Percentiles rank a stretch among this genome's conserved stretches.
Evolutionary conservation across 2,797 vertebrate species (phyloP).

Genomic region (Chromobotia macracanthus): DNA sequence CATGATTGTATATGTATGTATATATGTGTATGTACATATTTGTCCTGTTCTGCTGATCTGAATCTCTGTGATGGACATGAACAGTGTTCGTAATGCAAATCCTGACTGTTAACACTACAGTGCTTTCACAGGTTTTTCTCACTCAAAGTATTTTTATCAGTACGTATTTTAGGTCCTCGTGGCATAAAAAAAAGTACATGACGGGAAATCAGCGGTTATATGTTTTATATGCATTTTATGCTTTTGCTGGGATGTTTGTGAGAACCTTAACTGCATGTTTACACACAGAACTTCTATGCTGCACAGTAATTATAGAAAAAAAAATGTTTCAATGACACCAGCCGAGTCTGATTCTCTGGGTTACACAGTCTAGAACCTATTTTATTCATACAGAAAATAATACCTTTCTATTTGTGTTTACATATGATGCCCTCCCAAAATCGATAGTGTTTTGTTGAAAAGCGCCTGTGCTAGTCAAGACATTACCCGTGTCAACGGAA

Average conservation of each 20-base stretch:
- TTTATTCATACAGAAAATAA: background rate
- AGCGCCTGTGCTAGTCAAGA: constrained; percentile 46
- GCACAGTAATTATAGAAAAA: constrained; percentile 35
- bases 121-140: constrained; percentile 38
- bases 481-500: constrained; percentile 40
- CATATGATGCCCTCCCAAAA: constrained; percentile 17
- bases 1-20: constrained; percentile 42
- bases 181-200: constrained; percentile 14
- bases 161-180: constrained; percentile 35
- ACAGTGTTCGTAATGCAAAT: constrained; percentile 48
- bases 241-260: constrained; percentile 44
- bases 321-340: constrained; percentile 49
- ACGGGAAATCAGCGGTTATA: constrained; percentile 2
- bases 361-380: constrained; percentile 14
- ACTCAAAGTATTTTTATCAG: constrained; percentile 34
- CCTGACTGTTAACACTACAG: constrained; percentile 58
- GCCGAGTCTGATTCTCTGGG: constrained; percentile 49
- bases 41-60: constrained; percentile 35
- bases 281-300: constrained; percentile 52
- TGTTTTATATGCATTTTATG: constrained; percentile 42
- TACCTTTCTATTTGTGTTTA: constrained; percentile 4
- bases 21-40: constrained; percentile 52
- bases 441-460: constrained; percentile 35
- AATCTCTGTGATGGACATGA: constrained; percentile 36
- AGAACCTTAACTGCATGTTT: constrained; percentile 52